Evolutionary conservation across 2,888 invertebrate genomes (phyloP).

Genomic region (Cantharis rufa): DNA sequence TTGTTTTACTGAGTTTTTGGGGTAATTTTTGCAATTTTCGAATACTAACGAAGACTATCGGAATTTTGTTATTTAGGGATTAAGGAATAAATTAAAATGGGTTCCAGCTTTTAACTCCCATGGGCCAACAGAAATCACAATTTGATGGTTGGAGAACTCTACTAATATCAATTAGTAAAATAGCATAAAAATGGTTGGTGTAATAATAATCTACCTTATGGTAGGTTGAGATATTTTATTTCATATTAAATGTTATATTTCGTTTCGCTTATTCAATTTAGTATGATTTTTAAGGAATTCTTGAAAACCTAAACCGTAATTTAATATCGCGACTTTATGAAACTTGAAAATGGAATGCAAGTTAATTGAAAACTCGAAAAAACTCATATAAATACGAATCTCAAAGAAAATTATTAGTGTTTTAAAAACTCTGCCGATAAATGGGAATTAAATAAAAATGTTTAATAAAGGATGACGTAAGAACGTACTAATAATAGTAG

Average conservation of each 20-base stretch:
- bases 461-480: neutral
- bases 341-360: neutral
- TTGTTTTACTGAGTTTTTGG: too few species aligned
- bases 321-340: neutral
- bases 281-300: neutral
- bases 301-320: neutral
- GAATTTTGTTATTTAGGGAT: too few species aligned
- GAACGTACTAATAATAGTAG: too few species aligned
- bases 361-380: neutral
- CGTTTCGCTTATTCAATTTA: neutral
- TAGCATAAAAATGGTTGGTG: neutral
- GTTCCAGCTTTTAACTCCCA: too few species aligned
- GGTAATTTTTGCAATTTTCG: too few species aligned
- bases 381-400: neutral
- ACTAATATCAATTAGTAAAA: too few species aligned
- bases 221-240: neutral
- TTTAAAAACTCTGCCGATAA: neutral
- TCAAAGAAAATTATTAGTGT: too few species aligned
- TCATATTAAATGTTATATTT: neutral
- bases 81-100: too few species aligned
- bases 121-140: too few species aligned
- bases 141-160: too few species aligned
- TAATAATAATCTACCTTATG: neutral
- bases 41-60: too few species aligned
- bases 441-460: neutral